These are phyloP conservation scores for Torymus auratus DNA, from an alignment of 2,888 invertebrate species.

Conservation along the genomic window DNA sequence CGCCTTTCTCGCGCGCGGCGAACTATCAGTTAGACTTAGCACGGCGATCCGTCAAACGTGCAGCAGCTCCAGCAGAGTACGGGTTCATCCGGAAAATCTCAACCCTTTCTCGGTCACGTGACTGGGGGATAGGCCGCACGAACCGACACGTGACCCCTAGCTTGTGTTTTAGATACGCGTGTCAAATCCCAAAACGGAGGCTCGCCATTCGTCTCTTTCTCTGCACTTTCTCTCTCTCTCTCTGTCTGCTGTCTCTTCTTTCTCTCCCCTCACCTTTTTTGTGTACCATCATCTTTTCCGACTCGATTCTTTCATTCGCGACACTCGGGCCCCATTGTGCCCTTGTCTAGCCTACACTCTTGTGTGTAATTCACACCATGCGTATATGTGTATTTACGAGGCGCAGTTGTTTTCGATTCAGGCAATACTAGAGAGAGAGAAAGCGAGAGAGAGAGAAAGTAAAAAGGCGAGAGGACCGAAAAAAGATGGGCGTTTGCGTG, in stretches of 20 bases:
- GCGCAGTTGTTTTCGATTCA: constrained; percentile 45
- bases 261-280: constrained; percentile 44
- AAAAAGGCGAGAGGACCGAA: too few relatives aligned
- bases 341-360: neutral
- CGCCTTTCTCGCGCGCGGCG: constrained; percentile 51
- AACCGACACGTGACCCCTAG: constrained; percentile 65
- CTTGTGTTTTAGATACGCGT: constrained; percentile 75
- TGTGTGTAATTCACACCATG: constrained; percentile 57
- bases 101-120: constrained; percentile 76
- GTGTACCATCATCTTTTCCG: constrained; percentile 56
- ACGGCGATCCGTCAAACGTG: constrained; percentile 73
- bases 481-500: constrained; percentile 50
- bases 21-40: constrained; percentile 75
- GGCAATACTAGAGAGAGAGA: neutral
- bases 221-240: neutral
- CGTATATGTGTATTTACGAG: constrained; percentile 39
- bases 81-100: constrained; percentile 69
- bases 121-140: constrained; percentile 66
- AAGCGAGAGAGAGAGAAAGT: neutral
- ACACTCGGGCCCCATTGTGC: constrained; percentile 11
- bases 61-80: constrained; percentile 40
- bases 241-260: neutral
- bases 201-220: constrained; percentile 6
- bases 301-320: constrained; percentile 54
- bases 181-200: constrained; percentile 74